phyloP scores from a whole-genome alignment of 2,113 vertebrate genomes.

The Noctilio leporinus region DNA sequence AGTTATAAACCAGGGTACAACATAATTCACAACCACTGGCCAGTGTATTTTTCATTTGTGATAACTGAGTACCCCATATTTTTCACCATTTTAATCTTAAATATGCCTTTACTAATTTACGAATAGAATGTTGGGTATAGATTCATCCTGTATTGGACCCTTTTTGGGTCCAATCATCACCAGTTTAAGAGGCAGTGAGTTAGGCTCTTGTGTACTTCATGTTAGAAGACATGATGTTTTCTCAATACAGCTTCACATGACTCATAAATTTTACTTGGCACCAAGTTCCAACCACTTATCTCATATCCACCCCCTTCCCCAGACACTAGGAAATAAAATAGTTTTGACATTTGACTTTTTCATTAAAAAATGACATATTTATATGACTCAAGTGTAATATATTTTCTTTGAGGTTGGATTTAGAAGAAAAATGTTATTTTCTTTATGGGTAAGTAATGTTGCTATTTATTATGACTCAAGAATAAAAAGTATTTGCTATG shows the following conservation, averaged over 20 bases:
- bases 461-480: neutral
- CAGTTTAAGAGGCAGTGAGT: neutral
- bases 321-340: neutral
- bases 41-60: neutral
- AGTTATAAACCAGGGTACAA: neutral
- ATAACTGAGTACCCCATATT: neutral
- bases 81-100: slow-evolving; percentile 5
- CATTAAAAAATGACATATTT: neutral
- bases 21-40: neutral
- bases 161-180: neutral
- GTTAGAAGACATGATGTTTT: neutral
- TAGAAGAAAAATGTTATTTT: slow-evolving; percentile 22
- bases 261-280: neutral
- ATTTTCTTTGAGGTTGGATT: slow-evolving; percentile 23
- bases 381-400: neutral
- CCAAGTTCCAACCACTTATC: neutral
- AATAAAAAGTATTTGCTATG: neutral
- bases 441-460: neutral
- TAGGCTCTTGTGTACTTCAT: neutral
- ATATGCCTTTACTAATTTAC: neutral
- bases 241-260: neutral
- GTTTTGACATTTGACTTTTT: slow-evolving; percentile 1
- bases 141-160: neutral
- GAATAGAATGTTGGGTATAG: neutral
- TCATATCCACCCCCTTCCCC: neutral